A percentile compares a stretch with the other conserved stretches of the same genome.
These are phyloP conservation scores for Dendrolimus punctatus DNA, from an alignment of 1,140 invertebrate genomes.

Conservation along the genomic window DNA sequence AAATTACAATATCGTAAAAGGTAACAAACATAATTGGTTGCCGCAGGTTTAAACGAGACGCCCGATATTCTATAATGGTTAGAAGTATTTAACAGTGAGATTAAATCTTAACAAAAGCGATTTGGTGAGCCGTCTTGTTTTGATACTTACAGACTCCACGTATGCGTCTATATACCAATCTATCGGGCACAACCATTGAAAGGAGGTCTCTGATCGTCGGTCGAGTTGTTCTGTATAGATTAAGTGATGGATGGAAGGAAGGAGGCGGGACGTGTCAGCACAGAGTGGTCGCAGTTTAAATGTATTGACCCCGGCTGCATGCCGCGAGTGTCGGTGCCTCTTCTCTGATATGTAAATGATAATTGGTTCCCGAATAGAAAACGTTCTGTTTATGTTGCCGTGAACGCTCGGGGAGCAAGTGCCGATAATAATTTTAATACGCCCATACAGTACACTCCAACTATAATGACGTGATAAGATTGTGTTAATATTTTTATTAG, in stretches of 20 bases:
- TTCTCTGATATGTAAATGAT: conserved; percentile 68
- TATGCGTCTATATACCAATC: conserved; percentile 55
- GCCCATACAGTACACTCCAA: conserved; percentile 23
- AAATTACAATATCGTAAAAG: conserved; percentile 27
- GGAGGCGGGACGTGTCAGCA: conserved; percentile 23
- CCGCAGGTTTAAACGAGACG: conserved; percentile 44
- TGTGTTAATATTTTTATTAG: conserved; percentile 30
- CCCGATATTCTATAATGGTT: conserved; percentile 60
- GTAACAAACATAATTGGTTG: conserved; percentile 37
- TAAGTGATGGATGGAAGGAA: conserved; percentile 6
- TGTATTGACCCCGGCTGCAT: conserved; percentile 63
- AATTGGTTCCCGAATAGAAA: conserved; percentile 64
- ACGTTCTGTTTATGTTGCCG: conserved; percentile 47
- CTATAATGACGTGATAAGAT: conserved; percentile 37
- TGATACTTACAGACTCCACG: conserved; percentile 52
- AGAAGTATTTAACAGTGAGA: conserved; percentile 65
- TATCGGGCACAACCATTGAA: conserved; percentile 28
- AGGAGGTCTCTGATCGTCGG: conserved; percentile 18
- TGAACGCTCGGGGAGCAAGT: conserved; percentile 34
- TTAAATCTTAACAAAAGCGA: conserved; percentile 68
- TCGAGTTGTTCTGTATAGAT: conserved; percentile 7
- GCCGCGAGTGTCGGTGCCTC: conserved; percentile 51
- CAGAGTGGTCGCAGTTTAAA: conserved; percentile 48
- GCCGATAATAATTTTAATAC: conserved; percentile 37
- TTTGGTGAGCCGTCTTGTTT: conserved; percentile 65